Evolutionary conservation across 2,888 invertebrate genomes (phyloP).

Genomic region (Abrostola tripartita): DNA sequence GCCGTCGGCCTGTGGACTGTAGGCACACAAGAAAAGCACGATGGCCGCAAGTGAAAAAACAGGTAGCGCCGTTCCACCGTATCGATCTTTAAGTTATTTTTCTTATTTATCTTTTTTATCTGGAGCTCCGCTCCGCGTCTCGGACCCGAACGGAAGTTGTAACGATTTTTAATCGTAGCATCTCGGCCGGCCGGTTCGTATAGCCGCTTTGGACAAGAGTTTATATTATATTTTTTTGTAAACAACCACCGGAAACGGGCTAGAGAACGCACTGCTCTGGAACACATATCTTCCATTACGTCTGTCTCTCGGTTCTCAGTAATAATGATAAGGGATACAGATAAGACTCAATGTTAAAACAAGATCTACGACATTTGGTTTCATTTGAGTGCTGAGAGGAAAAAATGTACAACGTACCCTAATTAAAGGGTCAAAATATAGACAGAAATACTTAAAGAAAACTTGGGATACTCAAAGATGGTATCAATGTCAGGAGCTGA

Average conservation of each 20-base stretch:
- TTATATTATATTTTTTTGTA: slow-evolving; percentile 83
- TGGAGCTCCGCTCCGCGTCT: slow-evolving; percentile 78
- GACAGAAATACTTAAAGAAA: slow-evolving; percentile 9
- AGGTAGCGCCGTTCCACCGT: slow-evolving; percentile 86
- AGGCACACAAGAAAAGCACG: slow-evolving; percentile 55
- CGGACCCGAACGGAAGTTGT: slow-evolving; percentile 86
- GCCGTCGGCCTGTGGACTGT: slow-evolving; percentile 26
- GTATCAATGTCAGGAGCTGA: slow-evolving; percentile 74
- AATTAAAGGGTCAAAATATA: slow-evolving; percentile 28
- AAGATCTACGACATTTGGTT: slow-evolving; percentile 64
- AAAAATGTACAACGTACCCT: slow-evolving; percentile 40
- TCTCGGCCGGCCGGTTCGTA: slow-evolving; percentile 81
- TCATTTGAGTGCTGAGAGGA: slow-evolving; percentile 51
- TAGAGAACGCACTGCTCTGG: slow-evolving; percentile 79
- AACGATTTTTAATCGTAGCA: slow-evolving; percentile 88
- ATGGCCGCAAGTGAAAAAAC: slow-evolving; percentile 81
- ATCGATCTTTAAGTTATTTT: slow-evolving; percentile 87
- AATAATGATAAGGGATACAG: slow-evolving; percentile 78
- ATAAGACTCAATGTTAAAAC: slow-evolving; percentile 71
- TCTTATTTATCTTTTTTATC: slow-evolving; percentile 87
- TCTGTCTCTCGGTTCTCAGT: slow-evolving; percentile 77
- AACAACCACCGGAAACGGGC: slow-evolving; percentile 86
- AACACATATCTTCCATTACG: slow-evolving; percentile 87
- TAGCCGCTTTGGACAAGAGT: slow-evolving; percentile 78
- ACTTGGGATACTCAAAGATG: slow-evolving; percentile 50